Conservation (phyloP, 1,140 invertebrate species). For the Lanistes nyassanus region DNA sequence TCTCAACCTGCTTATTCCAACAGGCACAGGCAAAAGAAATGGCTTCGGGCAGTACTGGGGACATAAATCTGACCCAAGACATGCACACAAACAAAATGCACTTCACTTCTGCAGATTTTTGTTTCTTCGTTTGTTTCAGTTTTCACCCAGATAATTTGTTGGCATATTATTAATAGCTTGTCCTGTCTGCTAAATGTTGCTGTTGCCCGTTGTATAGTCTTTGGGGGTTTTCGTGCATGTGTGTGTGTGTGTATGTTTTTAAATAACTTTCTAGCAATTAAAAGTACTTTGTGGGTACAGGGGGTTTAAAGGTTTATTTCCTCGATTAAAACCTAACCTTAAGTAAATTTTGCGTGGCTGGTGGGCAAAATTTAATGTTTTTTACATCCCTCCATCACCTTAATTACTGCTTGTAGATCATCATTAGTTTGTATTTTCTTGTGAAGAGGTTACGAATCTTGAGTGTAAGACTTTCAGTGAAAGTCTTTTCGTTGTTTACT, state of each 20-base stretch:
- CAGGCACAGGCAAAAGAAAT: no score
- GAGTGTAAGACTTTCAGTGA: no score
- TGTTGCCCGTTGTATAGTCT: not conserved
- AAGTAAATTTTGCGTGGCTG: not conserved
- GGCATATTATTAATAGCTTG: not conserved
- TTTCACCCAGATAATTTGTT: not conserved
- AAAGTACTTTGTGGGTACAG: not conserved
- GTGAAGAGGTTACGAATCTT: no score
- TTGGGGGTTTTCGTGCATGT: no score
- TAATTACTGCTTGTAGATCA: no score
- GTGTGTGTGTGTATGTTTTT: constrained; percentile 9
- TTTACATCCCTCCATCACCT: no score
- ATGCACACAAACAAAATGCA: no score
- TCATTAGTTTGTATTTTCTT: no score
- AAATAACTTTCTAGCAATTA: not conserved
- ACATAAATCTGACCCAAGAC: no score
- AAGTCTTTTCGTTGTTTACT: no score
- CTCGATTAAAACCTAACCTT: not conserved
- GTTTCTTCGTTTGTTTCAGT: not conserved
- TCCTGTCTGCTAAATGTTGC: not conserved
- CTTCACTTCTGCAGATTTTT: not conserved
- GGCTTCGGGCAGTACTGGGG: no score
- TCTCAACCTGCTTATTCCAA: no score
- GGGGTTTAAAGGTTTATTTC: not conserved
- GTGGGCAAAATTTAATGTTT: not conserved